phyloP scores from a whole-genome alignment of 1,140 invertebrate genomes.

The Spodoptera frugiperda region DNA sequence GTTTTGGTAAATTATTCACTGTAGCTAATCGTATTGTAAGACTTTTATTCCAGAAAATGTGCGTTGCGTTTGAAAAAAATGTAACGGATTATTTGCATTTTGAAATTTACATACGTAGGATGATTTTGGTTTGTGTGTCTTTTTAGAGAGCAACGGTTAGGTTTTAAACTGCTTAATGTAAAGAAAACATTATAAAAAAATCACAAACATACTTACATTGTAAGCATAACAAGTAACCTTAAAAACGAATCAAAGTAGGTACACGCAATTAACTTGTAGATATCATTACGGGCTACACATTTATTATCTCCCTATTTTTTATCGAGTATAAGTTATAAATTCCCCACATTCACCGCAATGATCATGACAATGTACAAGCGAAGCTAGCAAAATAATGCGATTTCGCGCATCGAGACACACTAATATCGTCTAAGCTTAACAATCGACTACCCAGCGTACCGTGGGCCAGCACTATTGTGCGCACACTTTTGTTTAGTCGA shows the following conservation, averaged over 20 bases:
- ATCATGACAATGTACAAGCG: conserved; percentile 52
- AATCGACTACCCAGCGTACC: conserved; percentile 52
- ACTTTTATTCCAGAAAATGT: neutral
- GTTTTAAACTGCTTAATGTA: no score
- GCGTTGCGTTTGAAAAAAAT: no score
- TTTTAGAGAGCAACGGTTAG: no score
- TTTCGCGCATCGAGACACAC: conserved; percentile 55
- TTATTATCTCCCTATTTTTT: conserved; percentile 19
- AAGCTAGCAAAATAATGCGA: conserved; percentile 68
- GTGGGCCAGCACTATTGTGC: conserved; percentile 53
- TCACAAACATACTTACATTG: no score
- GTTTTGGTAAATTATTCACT: conserved; percentile 41
- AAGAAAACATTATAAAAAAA: no score
- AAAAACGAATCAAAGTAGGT: neutral
- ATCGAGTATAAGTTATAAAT: conserved; percentile 12
- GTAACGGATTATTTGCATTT: no score
- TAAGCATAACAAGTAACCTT: no score
- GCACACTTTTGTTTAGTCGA: conserved; percentile 27
- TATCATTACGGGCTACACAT: neutral
- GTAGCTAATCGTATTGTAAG: conserved; percentile 37
- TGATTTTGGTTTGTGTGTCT: no score
- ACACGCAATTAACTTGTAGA: neutral
- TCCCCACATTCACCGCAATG: conserved; percentile 28
- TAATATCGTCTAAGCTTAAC: conserved; percentile 48
- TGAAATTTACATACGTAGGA: no score